Evolutionary conservation across 2,113 vertebrate genomes (phyloP), one percentile per base, ranked within the genome.

Genomic region (Phyllostomus discolor): DNA sequence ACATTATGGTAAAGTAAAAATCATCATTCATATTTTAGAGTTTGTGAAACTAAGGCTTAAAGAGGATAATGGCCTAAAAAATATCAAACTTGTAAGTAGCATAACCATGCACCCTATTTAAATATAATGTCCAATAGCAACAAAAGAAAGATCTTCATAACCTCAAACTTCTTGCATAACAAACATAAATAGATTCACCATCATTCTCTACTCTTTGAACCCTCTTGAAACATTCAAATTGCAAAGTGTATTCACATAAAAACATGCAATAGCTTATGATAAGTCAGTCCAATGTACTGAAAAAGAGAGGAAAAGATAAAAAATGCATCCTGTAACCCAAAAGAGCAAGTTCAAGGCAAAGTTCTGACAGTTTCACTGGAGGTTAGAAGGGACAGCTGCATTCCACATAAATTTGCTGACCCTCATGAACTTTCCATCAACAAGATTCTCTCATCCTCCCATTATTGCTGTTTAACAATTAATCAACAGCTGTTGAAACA

Each of bases 401-500:
- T 59, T 97, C 95, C 95, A 97, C 92, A 97, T 98, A 98, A 98
- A 98, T 97, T 83, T 97, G 50, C 84, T 97, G 98, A 99, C 98
- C 98, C 97, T 97, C 90, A 5, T 95, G 98, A 98, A 98, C 98
- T 97, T 97, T 91, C 98, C 98, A 98, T 98, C 98, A 98, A 97
- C 98, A 98, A 97, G 98, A 95, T 97, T 98, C 97, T 98, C 96
- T 95, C 97, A 97, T 83, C 88, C 95, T 98, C 95, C 98, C 95
- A 97, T 98, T 98, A 98, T 96, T 97, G 97, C 95, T 98, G 95
- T 96, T 96, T 79, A 97, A 96, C 96, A 97, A 98, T 98, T 98
- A 97, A 98, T 98, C 98, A 98, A 81, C 97, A 98, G 94, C 97
- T 98, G 97, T 91, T 98, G 98, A 98, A 98, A 98, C 96, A 95